Conservation (phyloP, 2,888 invertebrate genomes). For the Cephonodes hylas region DNA sequence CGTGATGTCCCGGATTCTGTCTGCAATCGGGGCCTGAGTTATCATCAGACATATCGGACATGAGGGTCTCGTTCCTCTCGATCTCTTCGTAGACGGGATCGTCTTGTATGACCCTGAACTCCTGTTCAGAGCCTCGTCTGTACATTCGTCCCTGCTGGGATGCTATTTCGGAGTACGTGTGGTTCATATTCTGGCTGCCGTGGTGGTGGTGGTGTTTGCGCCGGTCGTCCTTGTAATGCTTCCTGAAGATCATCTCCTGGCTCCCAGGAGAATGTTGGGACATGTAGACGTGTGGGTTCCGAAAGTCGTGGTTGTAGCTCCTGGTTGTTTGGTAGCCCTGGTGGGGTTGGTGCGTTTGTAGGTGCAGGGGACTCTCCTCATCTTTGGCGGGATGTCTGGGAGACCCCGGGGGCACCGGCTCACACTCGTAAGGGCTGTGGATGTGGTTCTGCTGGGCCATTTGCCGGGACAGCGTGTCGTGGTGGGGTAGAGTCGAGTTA, state of each 20-base stretch:
- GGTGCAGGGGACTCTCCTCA: slow-evolving; percentile 69
- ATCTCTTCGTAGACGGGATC: slow-evolving; percentile 92
- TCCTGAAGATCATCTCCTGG: slow-evolving; percentile 72
- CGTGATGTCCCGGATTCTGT: slow-evolving; percentile 83
- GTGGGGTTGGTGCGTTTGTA: slow-evolving; percentile 70
- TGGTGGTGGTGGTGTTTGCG: slow-evolving; percentile 76
- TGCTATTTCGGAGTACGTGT: slow-evolving; percentile 89
- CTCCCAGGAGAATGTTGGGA: slow-evolving; percentile 74
- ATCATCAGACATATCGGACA: slow-evolving; percentile 90
- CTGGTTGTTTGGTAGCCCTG: slow-evolving; percentile 72
- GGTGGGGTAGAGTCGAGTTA: slow-evolving; percentile 85
- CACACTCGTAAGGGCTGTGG: slow-evolving; percentile 79
- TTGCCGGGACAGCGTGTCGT: slow-evolving; percentile 78
- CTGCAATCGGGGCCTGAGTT: slow-evolving; percentile 83
- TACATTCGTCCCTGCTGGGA: slow-evolving; percentile 74
- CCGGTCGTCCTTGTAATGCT: slow-evolving; percentile 73
- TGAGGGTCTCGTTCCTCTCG: slow-evolving; percentile 86
- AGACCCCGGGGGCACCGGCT: slow-evolving; percentile 70
- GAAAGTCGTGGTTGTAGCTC: slow-evolving; percentile 74
- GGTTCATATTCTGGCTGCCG: slow-evolving; percentile 83
- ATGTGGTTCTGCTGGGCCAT: slow-evolving; percentile 75
- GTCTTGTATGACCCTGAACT: slow-evolving; percentile 82
- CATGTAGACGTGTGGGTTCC: slow-evolving; percentile 75
- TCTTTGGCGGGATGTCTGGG: slow-evolving; percentile 71
- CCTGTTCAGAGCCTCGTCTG: slow-evolving; percentile 79